Conservation (phyloP, 2,113 vertebrate species). For the Pardalotus punctatus region DNA sequence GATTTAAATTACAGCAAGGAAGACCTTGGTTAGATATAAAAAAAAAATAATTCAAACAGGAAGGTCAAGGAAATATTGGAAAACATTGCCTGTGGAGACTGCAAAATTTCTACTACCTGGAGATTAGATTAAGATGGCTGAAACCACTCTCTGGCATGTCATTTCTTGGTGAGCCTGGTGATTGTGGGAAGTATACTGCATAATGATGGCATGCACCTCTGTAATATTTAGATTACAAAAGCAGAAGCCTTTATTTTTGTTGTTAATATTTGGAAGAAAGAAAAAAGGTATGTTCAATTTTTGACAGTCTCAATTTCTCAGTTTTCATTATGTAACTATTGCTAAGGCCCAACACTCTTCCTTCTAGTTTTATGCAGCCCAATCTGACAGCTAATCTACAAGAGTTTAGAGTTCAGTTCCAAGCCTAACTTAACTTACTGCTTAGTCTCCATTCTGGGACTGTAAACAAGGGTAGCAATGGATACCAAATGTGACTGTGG, state of each 20-base stretch:
- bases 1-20: background rate
- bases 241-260: background rate
- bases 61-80: background rate
- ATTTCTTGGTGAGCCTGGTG: background rate
- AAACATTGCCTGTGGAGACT: background rate
- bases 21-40: background rate
- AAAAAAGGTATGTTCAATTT: background rate
- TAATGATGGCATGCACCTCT: background rate
- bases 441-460: background rate
- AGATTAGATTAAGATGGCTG: background rate
- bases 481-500: slow-evolving; percentile 44
- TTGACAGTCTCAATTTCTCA: background rate
- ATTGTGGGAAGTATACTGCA: background rate
- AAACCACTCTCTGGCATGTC: background rate
- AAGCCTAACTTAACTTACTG: background rate
- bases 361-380: background rate
- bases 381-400: background rate
- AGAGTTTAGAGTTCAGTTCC: background rate
- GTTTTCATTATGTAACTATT: background rate
- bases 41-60: background rate
- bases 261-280: background rate
- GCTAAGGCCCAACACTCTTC: background rate
- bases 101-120: background rate
- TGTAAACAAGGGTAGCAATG: slow-evolving; percentile 30
- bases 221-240: background rate